These are phyloP conservation scores for Talpa occidentalis DNA, from an alignment of 2,113 vertebrate species.

Conservation along the genomic window DNA sequence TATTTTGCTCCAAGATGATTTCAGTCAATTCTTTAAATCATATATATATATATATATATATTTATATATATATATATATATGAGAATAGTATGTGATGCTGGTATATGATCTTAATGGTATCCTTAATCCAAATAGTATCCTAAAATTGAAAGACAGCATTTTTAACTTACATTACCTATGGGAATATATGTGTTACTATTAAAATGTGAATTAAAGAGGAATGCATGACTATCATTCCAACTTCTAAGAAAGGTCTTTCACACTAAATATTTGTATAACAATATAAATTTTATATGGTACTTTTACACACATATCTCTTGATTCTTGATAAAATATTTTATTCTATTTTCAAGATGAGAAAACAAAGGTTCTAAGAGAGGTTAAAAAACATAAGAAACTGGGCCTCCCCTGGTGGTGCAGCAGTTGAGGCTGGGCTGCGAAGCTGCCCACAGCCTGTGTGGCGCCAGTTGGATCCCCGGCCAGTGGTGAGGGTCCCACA, in stretches of 20 bases:
- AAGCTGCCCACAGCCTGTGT: too few species aligned
- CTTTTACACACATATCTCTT: neutral
- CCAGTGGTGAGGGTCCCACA: too few species aligned
- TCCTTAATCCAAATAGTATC: neutral
- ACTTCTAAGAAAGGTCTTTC: neutral
- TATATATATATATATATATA: neutral
- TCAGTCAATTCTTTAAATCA: slow-evolving; percentile 28
- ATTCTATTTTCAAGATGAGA: neutral
- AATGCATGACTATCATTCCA: neutral
- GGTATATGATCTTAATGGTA: neutral
- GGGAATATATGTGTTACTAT: neutral
- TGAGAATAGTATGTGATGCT: neutral
- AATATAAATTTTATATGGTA: neutral
- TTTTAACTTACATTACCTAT: neutral
- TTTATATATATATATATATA: neutral
- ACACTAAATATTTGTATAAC: neutral
- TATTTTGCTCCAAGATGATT: slow-evolving; percentile 44
- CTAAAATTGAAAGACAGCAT: neutral
- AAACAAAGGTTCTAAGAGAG: neutral
- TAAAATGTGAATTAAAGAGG: neutral
- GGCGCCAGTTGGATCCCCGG: too few species aligned
- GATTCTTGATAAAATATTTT: neutral
- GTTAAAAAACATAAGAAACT: neutral
- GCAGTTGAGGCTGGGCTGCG: too few species aligned
- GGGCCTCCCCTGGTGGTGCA: too few species aligned